Evolutionary conservation across 2,113 vertebrate species (phyloP).

Genomic region (Protobothrops mucrosquamatus): DNA sequence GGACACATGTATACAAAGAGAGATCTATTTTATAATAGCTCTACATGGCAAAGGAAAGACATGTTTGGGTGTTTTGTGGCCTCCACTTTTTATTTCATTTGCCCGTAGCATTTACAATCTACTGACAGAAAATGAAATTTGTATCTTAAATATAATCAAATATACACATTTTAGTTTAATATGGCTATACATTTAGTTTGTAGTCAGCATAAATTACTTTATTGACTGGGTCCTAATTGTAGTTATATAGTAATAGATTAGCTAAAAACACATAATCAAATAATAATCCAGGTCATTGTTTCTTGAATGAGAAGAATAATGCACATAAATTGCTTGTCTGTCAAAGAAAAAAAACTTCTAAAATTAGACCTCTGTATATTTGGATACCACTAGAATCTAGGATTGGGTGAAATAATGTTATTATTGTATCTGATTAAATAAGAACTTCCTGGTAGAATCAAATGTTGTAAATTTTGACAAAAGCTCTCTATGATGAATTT

Average conservation of each 20-base stretch:
- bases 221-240: neutral
- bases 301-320: neutral
- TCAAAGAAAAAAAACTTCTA: neutral
- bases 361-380: neutral
- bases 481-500: neutral
- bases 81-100: slow-evolving; percentile 50
- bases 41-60: slow-evolving; percentile 26
- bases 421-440: neutral
- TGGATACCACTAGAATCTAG: neutral
- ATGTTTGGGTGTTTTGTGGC: slow-evolving; percentile 27
- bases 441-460: neutral
- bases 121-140: neutral
- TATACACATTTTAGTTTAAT: slow-evolving; percentile 50
- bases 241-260: neutral
- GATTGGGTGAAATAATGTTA: neutral
- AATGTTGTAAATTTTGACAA: neutral
- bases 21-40: neutral
- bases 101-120: slow-evolving; percentile 35
- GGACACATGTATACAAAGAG: accelerated
- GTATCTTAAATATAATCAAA: slow-evolving; percentile 46
- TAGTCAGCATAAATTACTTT: neutral
- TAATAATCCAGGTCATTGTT: neutral
- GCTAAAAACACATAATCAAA: neutral
- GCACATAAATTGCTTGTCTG: neutral
- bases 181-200: slow-evolving; percentile 26